Evolutionary conservation across 2,113 vertebrate species (phyloP), one percentile per base, ranked within the genome.

Genomic region (Mesitornis unicolor): DNA sequence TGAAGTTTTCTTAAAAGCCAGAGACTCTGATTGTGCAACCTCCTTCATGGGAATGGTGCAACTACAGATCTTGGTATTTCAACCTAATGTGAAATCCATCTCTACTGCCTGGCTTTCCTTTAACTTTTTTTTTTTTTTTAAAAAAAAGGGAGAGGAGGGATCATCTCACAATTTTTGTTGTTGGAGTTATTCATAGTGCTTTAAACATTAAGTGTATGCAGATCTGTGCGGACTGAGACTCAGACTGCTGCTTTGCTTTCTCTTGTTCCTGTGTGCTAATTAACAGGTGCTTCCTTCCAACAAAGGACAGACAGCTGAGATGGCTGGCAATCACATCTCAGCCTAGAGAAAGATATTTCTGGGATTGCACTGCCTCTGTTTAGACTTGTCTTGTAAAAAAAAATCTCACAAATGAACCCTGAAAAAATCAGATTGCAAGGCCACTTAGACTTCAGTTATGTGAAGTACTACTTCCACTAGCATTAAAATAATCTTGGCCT

Each of bases 71-170:
- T 25, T 9, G 6, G 6, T 51, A n/a, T 67, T 84, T 56, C 35
- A 51, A 35, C 25, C 31, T 85, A 47, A 60, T 31, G 3, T 47
- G n/a, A 47, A 84, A 83, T 59, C 4, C 6, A 14, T 9, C 16
- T 71, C 25, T 40, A 51, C 28, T 45, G 9, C 4, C 38, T 69
- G 35, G 7, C 15, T 88, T 76, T 22, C 24, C 9, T 28, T 25
- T 76, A 35, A 79, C n/a, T n/a, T n/a, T n/a, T n/a, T n/a, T n/a
- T n/a, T n/a, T n/a, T n/a, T n/a, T n/a, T n/a, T n/a, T n/a, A n/a
- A n/a, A n/a, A n/a, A n/a, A 35, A 33, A 31, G 1, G 4, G 22
- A 63, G 7, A 3, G 2, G 9, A 77, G 19, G 3, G 5, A 5
- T 38, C 31, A 48, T 45, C 21, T 67, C 17, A 59, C 21, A 25